Conservation (phyloP, 1,140 invertebrate species). For the Eupristina koningsbergeri region DNA sequence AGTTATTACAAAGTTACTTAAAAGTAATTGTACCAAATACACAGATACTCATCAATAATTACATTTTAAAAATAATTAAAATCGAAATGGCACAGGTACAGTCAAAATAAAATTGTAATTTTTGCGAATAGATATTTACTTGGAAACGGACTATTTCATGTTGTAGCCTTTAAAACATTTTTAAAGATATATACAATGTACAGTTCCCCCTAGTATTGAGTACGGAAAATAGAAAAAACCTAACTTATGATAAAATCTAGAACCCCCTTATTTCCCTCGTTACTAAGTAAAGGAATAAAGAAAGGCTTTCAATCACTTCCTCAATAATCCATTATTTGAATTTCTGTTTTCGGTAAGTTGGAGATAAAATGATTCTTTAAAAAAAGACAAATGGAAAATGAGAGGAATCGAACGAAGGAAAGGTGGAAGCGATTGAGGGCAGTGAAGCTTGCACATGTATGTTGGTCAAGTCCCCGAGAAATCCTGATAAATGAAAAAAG, state of each 20-base stretch:
- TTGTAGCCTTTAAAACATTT: too few relatives aligned
- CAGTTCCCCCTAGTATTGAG: too few relatives aligned
- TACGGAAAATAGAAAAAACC: background rate
- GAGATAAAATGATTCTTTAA: constrained; percentile 46
- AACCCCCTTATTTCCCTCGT: background rate
- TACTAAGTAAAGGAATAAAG: background rate
- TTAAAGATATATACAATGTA: too few relatives aligned
- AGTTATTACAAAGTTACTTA: too few relatives aligned
- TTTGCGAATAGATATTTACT: too few relatives aligned
- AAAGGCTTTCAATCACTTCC: constrained; percentile 36
- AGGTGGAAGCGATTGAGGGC: constrained; percentile 16
- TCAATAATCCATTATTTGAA: constrained; percentile 49
- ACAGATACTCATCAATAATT: too few relatives aligned
- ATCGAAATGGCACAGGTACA: too few relatives aligned
- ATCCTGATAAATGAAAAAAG: constrained; percentile 52
- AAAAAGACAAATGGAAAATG: constrained; percentile 43
- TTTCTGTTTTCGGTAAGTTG: background rate
- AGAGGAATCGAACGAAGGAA: constrained; percentile 37
- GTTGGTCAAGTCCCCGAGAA: constrained; percentile 42
- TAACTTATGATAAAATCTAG: constrained; percentile 21
- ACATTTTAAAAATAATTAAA: too few relatives aligned
- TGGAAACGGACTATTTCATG: too few relatives aligned
- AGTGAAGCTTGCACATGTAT: constrained; percentile 5
- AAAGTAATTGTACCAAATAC: too few relatives aligned
- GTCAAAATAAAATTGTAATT: too few relatives aligned